Evolutionary conservation across 1,140 invertebrate genomes (phyloP), one percentile per base, ranked within the genome.

Genomic region (Oncopodura yosiiana): DNA sequence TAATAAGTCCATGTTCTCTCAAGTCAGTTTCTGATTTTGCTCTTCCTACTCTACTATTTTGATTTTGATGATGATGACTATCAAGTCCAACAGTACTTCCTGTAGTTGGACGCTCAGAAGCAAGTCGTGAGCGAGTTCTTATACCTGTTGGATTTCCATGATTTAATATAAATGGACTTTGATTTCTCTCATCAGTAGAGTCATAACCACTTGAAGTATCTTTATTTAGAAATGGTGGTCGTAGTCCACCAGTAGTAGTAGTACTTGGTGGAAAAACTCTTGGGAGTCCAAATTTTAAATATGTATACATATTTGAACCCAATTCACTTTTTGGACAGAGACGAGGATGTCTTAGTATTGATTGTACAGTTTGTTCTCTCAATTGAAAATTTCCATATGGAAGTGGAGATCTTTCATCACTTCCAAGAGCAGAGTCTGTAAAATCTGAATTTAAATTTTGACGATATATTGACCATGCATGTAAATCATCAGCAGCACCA

Each of bases 391-490:
- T 93, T 24, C 89, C 89, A 73, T 92, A 92, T 24, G 88, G 88
- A 57, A 90, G 74, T 6, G 87, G 86, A 58, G 85, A 87, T 70
- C 92, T 90, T 66, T 91, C 87, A 19, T 84, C 84, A 30, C 85
- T 88, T 24, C 89, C 89, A 18, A 94, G 73, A 0, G 90, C 91
- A 34, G 87, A 91, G 68, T 94, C 90, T 43, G 89, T 92, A 69
- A 94, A 93, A 70, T 94, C 90, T 0, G 88, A 92, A 71, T 94
- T 94, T 27, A 94, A 73, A 70, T 94, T 94, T 80, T 94, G 91
- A 65, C 90, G 82, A 73, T 93, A 94, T 67, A 94, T 93, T 46
- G 87, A 91, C 91, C 91, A 94, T 42, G 90, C 90, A 70, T 94
- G 90, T 48, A 94, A 75, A 71, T 94, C 89, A 68, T 93, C 89